Evolutionary conservation across 1,140 invertebrate genomes (phyloP).

Genomic region (Parasteatoda tepidariorum): DNA sequence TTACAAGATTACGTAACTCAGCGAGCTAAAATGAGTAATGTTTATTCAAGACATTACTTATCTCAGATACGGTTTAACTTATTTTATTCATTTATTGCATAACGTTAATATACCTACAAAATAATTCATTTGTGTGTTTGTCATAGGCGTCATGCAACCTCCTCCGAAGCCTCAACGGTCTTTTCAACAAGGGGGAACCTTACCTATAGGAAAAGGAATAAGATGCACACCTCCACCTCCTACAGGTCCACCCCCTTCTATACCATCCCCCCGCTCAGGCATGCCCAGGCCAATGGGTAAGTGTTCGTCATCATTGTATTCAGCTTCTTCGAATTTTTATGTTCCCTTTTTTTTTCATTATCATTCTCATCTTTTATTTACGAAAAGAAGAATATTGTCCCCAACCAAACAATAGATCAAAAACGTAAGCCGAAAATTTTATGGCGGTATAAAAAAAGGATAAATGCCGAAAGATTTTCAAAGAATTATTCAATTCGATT

Average conservation of each 20-base stretch:
- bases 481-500: too few species aligned
- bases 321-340: too few species aligned
- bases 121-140: not conserved
- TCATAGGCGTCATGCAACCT: constrained; percentile 62
- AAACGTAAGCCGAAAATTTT: not conserved
- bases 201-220: constrained; percentile 62
- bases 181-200: constrained; percentile 63
- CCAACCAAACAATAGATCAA: not conserved
- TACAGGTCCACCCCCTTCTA: constrained; percentile 62
- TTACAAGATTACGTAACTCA: too few species aligned
- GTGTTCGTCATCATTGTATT: not conserved
- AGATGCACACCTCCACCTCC: constrained; percentile 62
- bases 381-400: not conserved
- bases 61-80: too few species aligned
- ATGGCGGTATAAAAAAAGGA: not conserved
- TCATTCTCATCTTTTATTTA: too few species aligned
- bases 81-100: too few species aligned
- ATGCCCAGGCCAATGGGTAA: constrained; percentile 59
- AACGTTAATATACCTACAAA: too few species aligned
- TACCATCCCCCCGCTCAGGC: constrained; percentile 60
- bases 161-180: constrained; percentile 67
- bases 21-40: too few species aligned
- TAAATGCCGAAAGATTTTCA: not conserved
- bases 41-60: too few species aligned
- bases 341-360: too few species aligned